phyloP scores from a whole-genome alignment of 1,140 invertebrate species.

The Pogonomyrmex californicus region DNA sequence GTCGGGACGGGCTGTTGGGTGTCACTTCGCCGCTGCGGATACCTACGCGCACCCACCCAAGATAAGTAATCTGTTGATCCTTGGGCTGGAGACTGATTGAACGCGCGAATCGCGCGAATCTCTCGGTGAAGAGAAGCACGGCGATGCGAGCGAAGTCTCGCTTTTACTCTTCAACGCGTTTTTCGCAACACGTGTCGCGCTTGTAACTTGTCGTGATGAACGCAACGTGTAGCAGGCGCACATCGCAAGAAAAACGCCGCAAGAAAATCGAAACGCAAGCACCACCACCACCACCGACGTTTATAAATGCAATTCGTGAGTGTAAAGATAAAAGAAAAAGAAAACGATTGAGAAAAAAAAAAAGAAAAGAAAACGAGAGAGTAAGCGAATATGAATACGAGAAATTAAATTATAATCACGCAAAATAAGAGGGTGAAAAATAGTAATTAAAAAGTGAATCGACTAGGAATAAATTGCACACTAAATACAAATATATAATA shows the following conservation, averaged over 20 bases:
- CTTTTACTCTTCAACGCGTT: neutral
- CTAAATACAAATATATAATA: conserved; percentile 79
- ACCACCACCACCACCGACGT: conserved; percentile 60
- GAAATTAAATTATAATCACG: conserved; percentile 48
- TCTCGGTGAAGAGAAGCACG: conserved; percentile 10
- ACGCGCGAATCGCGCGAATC: conserved; percentile 57
- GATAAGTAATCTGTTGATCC: conserved; percentile 76
- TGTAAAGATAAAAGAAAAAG: conserved; percentile 7
- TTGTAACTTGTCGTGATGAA: conserved; percentile 6
- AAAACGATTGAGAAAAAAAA: conserved; percentile 1
- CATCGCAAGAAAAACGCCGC: conserved; percentile 13
- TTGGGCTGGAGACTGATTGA: conserved; percentile 49
- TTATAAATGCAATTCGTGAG: conserved; percentile 2
- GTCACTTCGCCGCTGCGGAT: conserved; percentile 91
- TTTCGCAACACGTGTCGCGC: neutral
- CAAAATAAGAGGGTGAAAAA: conserved; percentile 23
- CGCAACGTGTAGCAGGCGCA: conserved; percentile 45
- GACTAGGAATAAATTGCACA: conserved; percentile 79
- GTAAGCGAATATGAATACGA: conserved; percentile 68
- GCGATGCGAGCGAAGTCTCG: conserved; percentile 34
- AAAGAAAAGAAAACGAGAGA: conserved; percentile 40
- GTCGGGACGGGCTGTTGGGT: conserved; percentile 92
- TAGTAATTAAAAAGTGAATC: conserved; percentile 60
- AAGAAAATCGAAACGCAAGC: conserved; percentile 48
- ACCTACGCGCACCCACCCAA: conserved; percentile 85